Evolutionary conservation across 2,113 vertebrate species (phyloP), one percentile per base, ranked within the genome.

Genomic region (Drymodes brunneopygia): DNA sequence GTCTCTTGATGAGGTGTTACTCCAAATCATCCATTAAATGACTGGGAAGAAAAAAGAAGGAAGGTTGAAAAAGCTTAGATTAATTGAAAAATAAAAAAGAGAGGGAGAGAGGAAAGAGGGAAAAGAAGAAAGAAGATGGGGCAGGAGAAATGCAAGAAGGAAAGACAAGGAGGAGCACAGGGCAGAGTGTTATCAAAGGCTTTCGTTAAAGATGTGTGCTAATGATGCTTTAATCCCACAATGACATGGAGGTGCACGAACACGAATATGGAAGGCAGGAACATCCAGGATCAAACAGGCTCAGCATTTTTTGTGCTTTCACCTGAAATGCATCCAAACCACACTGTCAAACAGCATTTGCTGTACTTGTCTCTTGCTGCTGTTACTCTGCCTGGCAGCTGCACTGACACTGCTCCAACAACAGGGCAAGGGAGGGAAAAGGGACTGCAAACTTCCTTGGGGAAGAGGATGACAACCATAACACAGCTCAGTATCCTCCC

Each of bases 171-270:
- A 86, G 87, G 70, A 80, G 66, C 56, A 50, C 0, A 4, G 87
- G 86, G 75, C 88, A 92, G 80, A 66, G 69, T 0, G 22, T 81
- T 94, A 75, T 90, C 93, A 95, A 94, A 96, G 84, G 62, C 80
- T 92, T 94, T 56, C 1, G 1, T 14, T 77, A n/a, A n/a, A n/a
- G n/a, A n/a, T n/a, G 92, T 90, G 81, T 45, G 44, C 89, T 97
- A 96, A 96, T 77, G 95, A 82, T 44, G 86, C 88, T 96, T 88
- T 96, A 95, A 96, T 97, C 93, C 90, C 44, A 0, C 88, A 93
- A 95, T 84, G 96, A 93, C 78, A 91, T 31, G 90, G 88, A 94
- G 92, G 66, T 2, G 27, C 92, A 82, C 5, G 20, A 79, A 93
- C 92, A 86, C 38, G 90, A 86, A 72, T 84, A 77, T 61, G 65